phyloP scores from a whole-genome alignment of 1,140 invertebrate genomes.

The Zaprionus gabonicus region DNA sequence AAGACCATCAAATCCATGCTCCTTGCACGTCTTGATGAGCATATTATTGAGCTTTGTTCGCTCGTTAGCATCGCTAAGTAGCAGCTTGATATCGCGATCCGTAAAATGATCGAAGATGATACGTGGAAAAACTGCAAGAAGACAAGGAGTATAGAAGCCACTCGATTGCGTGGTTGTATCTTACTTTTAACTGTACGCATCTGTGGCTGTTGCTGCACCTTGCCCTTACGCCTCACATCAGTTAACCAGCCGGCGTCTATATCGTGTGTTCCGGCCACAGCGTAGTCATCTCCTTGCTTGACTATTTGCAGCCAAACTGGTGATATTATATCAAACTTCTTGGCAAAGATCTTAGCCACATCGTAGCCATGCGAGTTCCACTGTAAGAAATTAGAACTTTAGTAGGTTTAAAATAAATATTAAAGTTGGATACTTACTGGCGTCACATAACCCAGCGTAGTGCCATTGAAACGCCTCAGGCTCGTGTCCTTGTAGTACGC shows the following conservation, averaged over 20 bases:
- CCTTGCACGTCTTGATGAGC: conserved; percentile 87
- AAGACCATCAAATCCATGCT: conserved; percentile 92
- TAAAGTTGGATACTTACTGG: conserved; percentile 88
- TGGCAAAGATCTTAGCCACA: conserved; percentile 94
- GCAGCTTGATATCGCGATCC: conserved; percentile 87
- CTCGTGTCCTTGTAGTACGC: conserved; percentile 89
- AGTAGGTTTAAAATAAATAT: background rate
- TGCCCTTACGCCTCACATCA: conserved; percentile 87
- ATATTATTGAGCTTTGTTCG: conserved; percentile 87
- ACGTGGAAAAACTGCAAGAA: conserved; percentile 90
- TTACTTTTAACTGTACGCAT: conserved; percentile 64
- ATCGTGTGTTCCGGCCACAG: conserved; percentile 90
- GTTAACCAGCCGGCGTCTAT: conserved; percentile 93
- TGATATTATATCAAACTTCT: conserved; percentile 95
- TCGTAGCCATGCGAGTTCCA: conserved; percentile 98
- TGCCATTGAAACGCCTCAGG: conserved; percentile 88
- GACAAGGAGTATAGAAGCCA: background rate
- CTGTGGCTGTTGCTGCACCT: conserved; percentile 85
- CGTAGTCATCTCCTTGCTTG: conserved; percentile 87
- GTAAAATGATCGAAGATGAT: conserved; percentile 94
- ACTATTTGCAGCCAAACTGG: conserved; percentile 96
- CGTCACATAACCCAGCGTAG: conserved; percentile 94
- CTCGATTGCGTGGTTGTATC: too few relatives aligned
- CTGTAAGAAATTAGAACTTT: conserved; percentile 86
- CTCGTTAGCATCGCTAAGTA: conserved; percentile 87